These are phyloP conservation scores for Tenualosa ilisha DNA, from an alignment of 2,797 vertebrate species.

Conservation along the genomic window DNA sequence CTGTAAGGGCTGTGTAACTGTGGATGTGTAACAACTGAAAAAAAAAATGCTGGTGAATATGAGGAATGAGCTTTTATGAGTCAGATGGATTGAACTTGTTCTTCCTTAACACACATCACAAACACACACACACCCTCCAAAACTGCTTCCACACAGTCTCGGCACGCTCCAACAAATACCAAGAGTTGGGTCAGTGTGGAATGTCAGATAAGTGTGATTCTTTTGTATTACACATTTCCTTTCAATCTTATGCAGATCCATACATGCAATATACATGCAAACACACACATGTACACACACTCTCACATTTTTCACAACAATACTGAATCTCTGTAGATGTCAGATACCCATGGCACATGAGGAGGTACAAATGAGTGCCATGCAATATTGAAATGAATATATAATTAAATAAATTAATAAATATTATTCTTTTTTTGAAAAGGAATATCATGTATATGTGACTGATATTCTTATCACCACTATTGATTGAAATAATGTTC, in stretches of 20 bases:
- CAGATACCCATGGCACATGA: background rate
- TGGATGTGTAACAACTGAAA: background rate
- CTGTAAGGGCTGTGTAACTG: background rate
- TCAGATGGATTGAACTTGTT: background rate
- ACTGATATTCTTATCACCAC: conserved; percentile 26
- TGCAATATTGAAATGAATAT: conserved; percentile 25
- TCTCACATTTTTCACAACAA: background rate
- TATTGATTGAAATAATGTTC: conserved; percentile 32
- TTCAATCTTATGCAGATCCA: background rate
- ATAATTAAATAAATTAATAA: background rate
- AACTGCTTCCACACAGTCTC: background rate
- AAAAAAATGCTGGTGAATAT: background rate
- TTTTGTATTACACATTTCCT: background rate
- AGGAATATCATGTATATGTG: conserved; percentile 26
- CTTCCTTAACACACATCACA: background rate
- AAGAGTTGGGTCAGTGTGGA: too few species aligned
- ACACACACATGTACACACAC: background rate
- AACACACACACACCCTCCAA: background rate
- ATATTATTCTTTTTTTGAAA: background rate
- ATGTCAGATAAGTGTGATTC: background rate
- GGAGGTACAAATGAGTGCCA: background rate
- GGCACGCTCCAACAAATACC: too few species aligned
- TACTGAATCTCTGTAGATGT: conserved; percentile 1
- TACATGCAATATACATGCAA: background rate
- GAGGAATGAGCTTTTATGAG: background rate